Evolutionary conservation across 2,113 vertebrate genomes (phyloP).

Genomic region (Toxotes chatareus): DNA sequence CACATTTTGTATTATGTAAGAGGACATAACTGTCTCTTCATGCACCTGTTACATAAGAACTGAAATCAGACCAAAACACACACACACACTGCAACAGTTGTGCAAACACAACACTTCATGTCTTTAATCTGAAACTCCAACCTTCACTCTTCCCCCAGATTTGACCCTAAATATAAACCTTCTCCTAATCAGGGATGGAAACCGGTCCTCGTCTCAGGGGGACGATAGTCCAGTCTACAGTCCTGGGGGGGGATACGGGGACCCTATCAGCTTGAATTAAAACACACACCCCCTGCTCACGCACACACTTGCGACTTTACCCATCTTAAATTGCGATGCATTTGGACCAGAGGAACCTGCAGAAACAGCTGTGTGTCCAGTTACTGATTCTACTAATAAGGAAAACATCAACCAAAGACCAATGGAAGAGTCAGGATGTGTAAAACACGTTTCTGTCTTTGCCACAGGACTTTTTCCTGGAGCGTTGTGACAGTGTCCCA

Average conservation of each 20-base stretch:
- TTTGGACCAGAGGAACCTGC: slow-evolving; percentile 1
- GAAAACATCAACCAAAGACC: not conserved
- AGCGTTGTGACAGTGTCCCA: too few relatives aligned
- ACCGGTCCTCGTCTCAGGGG: slow-evolving; percentile 6
- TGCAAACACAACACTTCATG: not conserved
- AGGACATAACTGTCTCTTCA: not conserved
- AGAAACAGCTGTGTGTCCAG: slow-evolving; percentile 17
- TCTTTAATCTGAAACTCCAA: slow-evolving; percentile 31
- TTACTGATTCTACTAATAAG: not conserved
- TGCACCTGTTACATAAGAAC: slow-evolving; percentile 28
- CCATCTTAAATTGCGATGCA: not conserved
- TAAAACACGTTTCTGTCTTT: not conserved
- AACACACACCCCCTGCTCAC: slow-evolving; percentile 25
- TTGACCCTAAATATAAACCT: slow-evolving; percentile 75
- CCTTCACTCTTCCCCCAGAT: slow-evolving; percentile 59
- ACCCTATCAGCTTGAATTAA: slow-evolving; percentile 44
- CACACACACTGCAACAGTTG: not conserved
- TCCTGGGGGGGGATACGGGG: slow-evolving; percentile 7
- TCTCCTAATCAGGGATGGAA: slow-evolving; percentile 75
- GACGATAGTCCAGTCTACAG: not conserved
- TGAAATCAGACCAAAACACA: slow-evolving; percentile 25
- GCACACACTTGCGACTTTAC: not conserved
- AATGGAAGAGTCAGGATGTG: not conserved
- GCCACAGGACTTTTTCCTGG: too few relatives aligned
- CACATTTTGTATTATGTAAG: slow-evolving; percentile 29